phyloP scores from a whole-genome alignment of 2,888 invertebrate species.

The Apodemia zela region DNA sequence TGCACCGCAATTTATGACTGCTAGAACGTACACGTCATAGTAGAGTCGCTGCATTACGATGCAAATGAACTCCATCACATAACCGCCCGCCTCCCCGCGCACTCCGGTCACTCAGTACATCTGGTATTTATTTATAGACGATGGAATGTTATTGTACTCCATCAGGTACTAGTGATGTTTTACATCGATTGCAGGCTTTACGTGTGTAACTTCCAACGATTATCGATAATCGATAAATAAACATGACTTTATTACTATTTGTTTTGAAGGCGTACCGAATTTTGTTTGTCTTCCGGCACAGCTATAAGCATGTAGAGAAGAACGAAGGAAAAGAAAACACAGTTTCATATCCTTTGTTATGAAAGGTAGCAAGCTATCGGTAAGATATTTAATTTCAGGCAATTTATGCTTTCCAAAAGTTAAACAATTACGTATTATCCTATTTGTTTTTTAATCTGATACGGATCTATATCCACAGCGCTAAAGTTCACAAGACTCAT shows the following conservation, averaged over 20 bases:
- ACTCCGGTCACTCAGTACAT: conserved; percentile 45
- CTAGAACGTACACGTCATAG: conserved; percentile 7
- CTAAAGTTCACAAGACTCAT: too few relatives aligned
- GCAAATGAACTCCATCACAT: conserved; percentile 63
- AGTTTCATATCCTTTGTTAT: too few relatives aligned
- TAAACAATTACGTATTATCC: too few relatives aligned
- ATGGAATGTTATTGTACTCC: conserved; percentile 67
- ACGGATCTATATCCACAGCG: too few relatives aligned
- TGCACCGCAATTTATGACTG: neutral
- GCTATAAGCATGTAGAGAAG: too few relatives aligned
- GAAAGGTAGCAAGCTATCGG: too few relatives aligned
- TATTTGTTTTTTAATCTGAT: too few relatives aligned
- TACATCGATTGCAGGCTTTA: neutral
- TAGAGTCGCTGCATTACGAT: conserved; percentile 47
- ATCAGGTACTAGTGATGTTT: conserved; percentile 34
- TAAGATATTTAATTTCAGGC: too few relatives aligned
- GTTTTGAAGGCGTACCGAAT: neutral
- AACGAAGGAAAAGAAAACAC: too few relatives aligned
- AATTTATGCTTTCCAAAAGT: too few relatives aligned
- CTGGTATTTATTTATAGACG: conserved; percentile 67
- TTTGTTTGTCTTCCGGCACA: too few relatives aligned
- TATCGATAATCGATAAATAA: neutral
- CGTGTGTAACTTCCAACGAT: neutral
- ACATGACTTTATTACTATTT: neutral
- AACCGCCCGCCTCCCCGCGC: conserved; percentile 35